These are phyloP conservation scores for Riparia riparia DNA, from an alignment of 2,113 vertebrate genomes.

Conservation along the genomic window DNA sequence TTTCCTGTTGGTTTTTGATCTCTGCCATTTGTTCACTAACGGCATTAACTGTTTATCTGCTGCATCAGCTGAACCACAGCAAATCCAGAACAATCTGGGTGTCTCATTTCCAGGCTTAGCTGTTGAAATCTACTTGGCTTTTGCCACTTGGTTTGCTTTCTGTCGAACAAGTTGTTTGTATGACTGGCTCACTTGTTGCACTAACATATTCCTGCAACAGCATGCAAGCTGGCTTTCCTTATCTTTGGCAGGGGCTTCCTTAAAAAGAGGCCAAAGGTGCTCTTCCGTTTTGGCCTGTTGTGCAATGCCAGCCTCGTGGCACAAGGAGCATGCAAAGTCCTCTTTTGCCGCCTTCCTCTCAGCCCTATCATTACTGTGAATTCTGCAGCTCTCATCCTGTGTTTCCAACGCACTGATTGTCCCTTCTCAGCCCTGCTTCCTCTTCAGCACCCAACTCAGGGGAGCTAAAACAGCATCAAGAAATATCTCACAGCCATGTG, in stretches of 20 bases:
- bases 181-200: neutral
- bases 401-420: neutral
- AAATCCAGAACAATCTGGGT: neutral
- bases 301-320: neutral
- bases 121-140: neutral
- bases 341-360: neutral
- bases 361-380: neutral
- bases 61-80: neutral
- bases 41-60: conserved; percentile 25
- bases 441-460: neutral
- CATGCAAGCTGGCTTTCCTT: neutral
- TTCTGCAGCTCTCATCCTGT: neutral
- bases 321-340: neutral
- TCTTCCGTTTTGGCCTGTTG: neutral
- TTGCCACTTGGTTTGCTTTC: neutral
- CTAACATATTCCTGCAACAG: neutral
- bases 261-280: neutral
- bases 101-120: neutral
- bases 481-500: neutral
- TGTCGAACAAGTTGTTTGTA: neutral
- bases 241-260: neutral
- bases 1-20: conserved; percentile 47
- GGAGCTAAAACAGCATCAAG: neutral
- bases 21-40: neutral
- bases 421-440: neutral